Evolutionary conservation across 2,113 vertebrate species (phyloP), one percentile per base, ranked within the genome.

Genomic region (Clinocottus analis): DNA sequence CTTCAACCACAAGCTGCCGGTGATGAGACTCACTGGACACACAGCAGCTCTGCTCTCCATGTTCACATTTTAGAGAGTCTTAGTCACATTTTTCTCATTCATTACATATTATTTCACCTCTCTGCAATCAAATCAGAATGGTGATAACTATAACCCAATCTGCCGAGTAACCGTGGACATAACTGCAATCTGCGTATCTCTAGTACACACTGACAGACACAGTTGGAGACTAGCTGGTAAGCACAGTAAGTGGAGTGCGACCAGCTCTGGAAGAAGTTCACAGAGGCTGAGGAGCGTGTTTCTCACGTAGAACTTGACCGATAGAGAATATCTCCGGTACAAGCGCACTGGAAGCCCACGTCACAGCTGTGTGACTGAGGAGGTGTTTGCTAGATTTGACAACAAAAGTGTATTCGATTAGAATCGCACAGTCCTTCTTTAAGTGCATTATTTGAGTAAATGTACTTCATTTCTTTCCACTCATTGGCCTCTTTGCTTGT

Each of bases 1-100:
- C 72, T 99, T 99, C 94, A 98, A 99, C 92, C 97, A 98, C 89
- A 99, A 98, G 82, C 95, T 99, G 77, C 96, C 97, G 88, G 98
- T 99, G 90, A 96, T 96, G 27, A 83, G 0, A 19, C 29, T 1
- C 23, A 29, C 21, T 31, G 8, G 4, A 45, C 13, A 45, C 43
- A 45, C 43, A 3, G 39, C 39, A 39, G 39, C 39, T 39, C 39
- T 39, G 39, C 39, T 39, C 39, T 39, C 39, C 10, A 39, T 39
- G 39, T 39, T 39, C 39, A 12, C 39, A 39, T 39, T 39, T 39
- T 39, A 12, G 9, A 39, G 11, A 39, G 13, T 5, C 3, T 45
- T 6, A 6, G 4, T 17, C 13, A 45, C 16, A 45, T 17, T 45
- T 45, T 17, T 16, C 43, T 45, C 43, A 6, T 43, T 45, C 13